Evolutionary conservation across 2,113 vertebrate genomes (phyloP).

Genomic region (Rhinolophus ferrumequinum): DNA sequence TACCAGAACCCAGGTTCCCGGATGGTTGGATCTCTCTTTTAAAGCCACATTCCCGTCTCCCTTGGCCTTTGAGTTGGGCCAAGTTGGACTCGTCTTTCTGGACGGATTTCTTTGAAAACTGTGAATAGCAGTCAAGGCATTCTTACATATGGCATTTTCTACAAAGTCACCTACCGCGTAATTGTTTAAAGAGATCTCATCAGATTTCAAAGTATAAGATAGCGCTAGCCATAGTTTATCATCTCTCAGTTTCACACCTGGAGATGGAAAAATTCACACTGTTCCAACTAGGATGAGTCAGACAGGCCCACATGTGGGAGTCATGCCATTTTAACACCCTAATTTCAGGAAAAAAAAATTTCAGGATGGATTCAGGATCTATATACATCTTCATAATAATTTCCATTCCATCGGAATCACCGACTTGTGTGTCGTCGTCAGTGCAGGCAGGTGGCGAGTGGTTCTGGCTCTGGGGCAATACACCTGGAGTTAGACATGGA

Average conservation of each 20-base stretch:
- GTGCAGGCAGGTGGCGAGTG: rapidly evolving
- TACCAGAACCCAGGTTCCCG: rapidly evolving
- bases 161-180: not conserved
- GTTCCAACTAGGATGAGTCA: not conserved
- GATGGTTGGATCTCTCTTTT: not conserved
- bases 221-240: not conserved
- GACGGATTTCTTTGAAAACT: not conserved
- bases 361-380: not conserved
- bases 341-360: not conserved
- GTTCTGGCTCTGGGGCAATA: not conserved
- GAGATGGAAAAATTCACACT: not conserved
- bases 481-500: too few relatives aligned
- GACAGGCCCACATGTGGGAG: too few relatives aligned
- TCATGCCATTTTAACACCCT: rapidly evolving
- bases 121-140: rapidly evolving
- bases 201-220: not conserved
- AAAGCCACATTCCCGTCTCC: too few relatives aligned
- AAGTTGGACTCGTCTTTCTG: not conserved
- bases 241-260: not conserved
- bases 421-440: not conserved
- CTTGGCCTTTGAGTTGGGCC: not conserved
- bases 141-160: not conserved
- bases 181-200: not conserved
- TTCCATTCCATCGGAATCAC: not conserved
- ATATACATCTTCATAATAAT: rapidly evolving